These are phyloP conservation scores for Plodia interpunctella DNA, from an alignment of 1,140 invertebrate genomes.

Conservation along the genomic window DNA sequence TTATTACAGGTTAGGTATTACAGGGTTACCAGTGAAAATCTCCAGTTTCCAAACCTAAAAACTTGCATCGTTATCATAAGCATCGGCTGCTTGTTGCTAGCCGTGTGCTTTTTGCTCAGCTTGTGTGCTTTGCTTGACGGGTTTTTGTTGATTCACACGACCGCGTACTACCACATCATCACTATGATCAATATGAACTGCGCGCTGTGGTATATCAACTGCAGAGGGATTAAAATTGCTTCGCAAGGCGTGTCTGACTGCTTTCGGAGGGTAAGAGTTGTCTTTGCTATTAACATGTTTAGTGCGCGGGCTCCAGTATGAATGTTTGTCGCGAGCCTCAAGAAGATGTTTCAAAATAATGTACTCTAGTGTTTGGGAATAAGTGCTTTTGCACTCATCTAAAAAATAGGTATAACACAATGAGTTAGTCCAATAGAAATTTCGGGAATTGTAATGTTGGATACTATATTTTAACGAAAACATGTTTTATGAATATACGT, in stretches of 20 bases:
- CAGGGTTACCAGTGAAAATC: slow-evolving; percentile 75
- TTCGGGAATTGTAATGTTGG: too few species aligned
- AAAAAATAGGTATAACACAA: too few species aligned
- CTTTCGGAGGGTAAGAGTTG: slow-evolving; percentile 60
- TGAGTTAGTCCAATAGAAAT: too few species aligned
- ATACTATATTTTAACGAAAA: too few species aligned
- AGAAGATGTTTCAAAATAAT: too few species aligned
- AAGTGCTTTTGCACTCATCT: too few species aligned
- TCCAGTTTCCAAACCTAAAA: slow-evolving; percentile 78
- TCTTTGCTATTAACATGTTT: too few species aligned
- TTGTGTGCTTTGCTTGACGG: slow-evolving; percentile 78
- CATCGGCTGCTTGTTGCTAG: slow-evolving; percentile 77
- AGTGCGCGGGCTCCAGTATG: too few species aligned
- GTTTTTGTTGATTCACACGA: slow-evolving; percentile 78
- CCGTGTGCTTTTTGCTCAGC: slow-evolving; percentile 77
- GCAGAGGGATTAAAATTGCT: slow-evolving; percentile 79
- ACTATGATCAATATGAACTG: slow-evolving; percentile 83
- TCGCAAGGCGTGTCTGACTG: slow-evolving; percentile 73
- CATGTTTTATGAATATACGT: too few species aligned
- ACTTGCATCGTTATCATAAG: slow-evolving; percentile 78
- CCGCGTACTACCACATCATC: slow-evolving; percentile 80
- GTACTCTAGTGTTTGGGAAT: too few species aligned
- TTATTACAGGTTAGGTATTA: slow-evolving; percentile 72
- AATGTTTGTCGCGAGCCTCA: too few species aligned
- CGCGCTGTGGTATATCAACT: slow-evolving; percentile 81